Base-by-base conservation (phyloP, 1,140 invertebrate genomes). In the Apis florea region DNA sequence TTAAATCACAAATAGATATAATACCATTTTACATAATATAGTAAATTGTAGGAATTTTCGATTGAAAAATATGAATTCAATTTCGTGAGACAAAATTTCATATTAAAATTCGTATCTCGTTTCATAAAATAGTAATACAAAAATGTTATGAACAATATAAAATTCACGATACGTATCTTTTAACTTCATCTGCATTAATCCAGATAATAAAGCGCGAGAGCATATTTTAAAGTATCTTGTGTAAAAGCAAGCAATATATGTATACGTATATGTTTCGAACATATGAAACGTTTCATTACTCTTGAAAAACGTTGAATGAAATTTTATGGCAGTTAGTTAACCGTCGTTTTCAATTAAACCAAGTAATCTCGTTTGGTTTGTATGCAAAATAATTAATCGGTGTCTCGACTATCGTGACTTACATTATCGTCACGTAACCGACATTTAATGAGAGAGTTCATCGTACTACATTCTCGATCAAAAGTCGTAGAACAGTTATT, bases 361-460 rank as follows among this genome's bases (percentile, higher is more conserved):
- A 47, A 21, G 2, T 5, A 47, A 15, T 40, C 21, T 9, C 6
- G 12, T 51, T 68, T 49, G 66, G 15, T 68, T 12, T 17, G 5
- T 17, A 15, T 6, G 19, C 10, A 24, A 49, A 6, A 68, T 49
- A 24, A 68, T 68, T 67, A 24, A 17, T 68, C 47, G n/a, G 19
- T 19, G 66, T 68, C 49, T 13, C 66, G 40, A 47, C 31, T 67
- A n/a, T 47, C 64, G 19, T n/a, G 64, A 67, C 64, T 67, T 40
- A 40, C 63, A 9, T 66, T 67, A 40, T 67, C 64, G 64, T 40
- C 19, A 67, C 64, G 64, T n/a, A 49, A 49, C 40, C 31, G 13
- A 67, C 64, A 47, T 67, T n/a, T 85, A 85, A 85, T 75, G 21
- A 53, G 76, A 54, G 49, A 64, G 40, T 75, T 64, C 61, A 64